A percentile compares a stretch with the other conserved stretches of the same genome.
Evolutionary conservation across 2,113 vertebrate genomes (phyloP).

Genomic region (Mus pahari): DNA sequence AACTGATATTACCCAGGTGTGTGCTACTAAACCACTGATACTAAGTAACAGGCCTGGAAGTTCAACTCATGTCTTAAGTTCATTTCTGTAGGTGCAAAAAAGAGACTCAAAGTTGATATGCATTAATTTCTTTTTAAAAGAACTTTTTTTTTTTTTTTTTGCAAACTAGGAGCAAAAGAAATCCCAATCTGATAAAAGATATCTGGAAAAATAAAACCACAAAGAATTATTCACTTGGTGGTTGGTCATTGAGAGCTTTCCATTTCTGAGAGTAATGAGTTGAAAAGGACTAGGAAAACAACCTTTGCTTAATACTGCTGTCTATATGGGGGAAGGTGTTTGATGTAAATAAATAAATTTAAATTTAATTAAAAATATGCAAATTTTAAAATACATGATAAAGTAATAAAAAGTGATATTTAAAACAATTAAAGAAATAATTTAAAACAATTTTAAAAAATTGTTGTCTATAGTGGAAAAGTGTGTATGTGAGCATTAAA

Average conservation of each 20-base stretch:
- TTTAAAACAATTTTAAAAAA: too few species aligned
- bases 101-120: not conserved
- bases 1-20: not conserved
- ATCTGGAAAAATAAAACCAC: not conserved
- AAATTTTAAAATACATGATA: too few species aligned
- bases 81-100: not conserved
- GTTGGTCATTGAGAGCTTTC: not conserved
- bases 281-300: not conserved
- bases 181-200: not conserved
- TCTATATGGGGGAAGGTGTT: too few species aligned
- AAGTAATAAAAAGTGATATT: too few species aligned
- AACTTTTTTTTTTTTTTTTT: not conserved
- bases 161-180: not conserved
- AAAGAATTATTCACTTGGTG: not conserved
- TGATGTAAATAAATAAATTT: too few species aligned
- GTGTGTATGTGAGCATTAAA: not conserved
- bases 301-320: not conserved
- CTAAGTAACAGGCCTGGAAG: not conserved
- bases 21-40: not conserved
- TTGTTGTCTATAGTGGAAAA: not conserved
- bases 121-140: not conserved
- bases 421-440: too few species aligned
- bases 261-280: not conserved
- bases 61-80: not conserved
- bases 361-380: too few species aligned